These are phyloP conservation scores for Scleropages formosus DNA, from an alignment of 2,797 vertebrate genomes.

Conservation along the genomic window DNA sequence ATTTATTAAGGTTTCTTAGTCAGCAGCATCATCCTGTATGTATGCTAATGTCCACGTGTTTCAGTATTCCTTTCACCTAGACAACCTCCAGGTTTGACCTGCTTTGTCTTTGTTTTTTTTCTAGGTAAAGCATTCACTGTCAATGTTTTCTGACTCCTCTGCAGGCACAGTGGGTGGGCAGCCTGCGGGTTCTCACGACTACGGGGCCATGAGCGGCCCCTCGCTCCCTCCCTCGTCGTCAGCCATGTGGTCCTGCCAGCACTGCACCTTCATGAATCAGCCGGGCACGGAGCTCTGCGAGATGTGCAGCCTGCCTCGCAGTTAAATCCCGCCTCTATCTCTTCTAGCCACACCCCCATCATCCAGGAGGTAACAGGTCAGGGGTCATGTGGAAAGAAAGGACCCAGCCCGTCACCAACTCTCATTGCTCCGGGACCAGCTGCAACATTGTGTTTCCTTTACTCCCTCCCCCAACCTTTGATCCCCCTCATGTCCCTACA, in stretches of 20 bases:
- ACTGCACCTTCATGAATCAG: slow-evolving; percentile 99
- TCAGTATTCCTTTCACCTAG: no score
- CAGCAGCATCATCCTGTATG: no score
- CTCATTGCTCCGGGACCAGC: slow-evolving; percentile 15
- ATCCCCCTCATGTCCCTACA: slow-evolving; percentile 26
- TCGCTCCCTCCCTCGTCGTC: slow-evolving; percentile 66
- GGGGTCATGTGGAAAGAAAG: slow-evolving; percentile 8
- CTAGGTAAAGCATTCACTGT: background rate
- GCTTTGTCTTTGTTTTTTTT: background rate
- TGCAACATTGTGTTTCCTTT: slow-evolving; percentile 12
- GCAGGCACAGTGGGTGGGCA: slow-evolving; percentile 89
- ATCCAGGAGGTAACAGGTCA: background rate
- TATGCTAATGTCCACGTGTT: no score
- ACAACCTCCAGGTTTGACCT: background rate
- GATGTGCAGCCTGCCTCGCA: slow-evolving; percentile 94
- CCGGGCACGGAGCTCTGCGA: slow-evolving; percentile 95
- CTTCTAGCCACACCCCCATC: background rate
- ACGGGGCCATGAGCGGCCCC: slow-evolving; percentile 79
- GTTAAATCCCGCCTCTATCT: slow-evolving; percentile 62
- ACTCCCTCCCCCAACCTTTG: slow-evolving; percentile 1
- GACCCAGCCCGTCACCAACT: slow-evolving; percentile 12
- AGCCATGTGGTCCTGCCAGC: slow-evolving; percentile 93
- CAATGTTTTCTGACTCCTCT: background rate
- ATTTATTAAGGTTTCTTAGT: no score
- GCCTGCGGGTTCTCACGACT: slow-evolving; percentile 81